phyloP scores from a whole-genome alignment of 1,140 invertebrate genomes.

The Chionoecetes opilio region DNA sequence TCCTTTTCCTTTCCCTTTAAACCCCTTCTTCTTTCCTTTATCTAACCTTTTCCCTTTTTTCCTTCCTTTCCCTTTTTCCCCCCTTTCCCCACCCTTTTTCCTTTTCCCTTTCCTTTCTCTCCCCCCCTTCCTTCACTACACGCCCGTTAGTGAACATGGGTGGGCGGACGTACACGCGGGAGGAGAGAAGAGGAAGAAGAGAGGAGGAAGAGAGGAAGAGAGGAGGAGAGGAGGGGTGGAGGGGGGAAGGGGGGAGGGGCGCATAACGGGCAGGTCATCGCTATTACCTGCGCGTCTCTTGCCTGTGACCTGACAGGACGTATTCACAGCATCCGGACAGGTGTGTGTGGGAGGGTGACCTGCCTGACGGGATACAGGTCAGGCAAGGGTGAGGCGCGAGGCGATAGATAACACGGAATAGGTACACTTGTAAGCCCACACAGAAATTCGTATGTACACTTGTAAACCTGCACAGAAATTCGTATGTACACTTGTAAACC shows the following conservation, averaged over 20 bases:
- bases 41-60: not conserved
- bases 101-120: not conserved
- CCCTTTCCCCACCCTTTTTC: not conserved
- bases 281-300: not conserved
- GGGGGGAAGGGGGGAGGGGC: not conserved
- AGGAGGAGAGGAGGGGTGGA: not conserved
- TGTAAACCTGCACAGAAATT: not conserved
- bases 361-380: too few relatives aligned
- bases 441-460: not conserved
- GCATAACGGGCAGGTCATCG: not conserved
- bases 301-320: not conserved
- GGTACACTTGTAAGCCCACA: not conserved
- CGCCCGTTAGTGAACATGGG: conserved; percentile 31
- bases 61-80: too few relatives aligned
- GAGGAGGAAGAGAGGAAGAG: not conserved
- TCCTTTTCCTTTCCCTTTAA: not conserved
- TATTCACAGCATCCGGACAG: not conserved
- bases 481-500: not conserved
- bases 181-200: not conserved
- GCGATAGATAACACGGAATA: not conserved
- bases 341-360: conserved; percentile 34
- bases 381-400: not conserved
- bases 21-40: too few relatives aligned
- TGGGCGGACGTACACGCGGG: not conserved
- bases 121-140: not conserved